Conservation (phyloP, 2,888 invertebrate species). For the Pandemis cinnamomeana region DNA sequence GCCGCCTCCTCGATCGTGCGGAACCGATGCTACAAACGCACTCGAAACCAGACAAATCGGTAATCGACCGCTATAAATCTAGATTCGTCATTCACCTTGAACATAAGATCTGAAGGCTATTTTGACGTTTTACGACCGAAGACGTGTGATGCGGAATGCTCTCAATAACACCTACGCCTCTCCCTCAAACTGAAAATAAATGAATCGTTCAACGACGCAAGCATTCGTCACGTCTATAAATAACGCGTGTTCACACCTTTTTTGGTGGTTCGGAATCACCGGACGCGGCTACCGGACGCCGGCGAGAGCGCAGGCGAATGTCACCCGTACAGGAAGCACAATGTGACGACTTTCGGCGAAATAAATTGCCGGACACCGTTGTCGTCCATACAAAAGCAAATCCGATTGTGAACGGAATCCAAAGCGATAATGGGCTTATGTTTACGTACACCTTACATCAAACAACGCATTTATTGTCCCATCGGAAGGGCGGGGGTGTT, state of each 20-base stretch:
- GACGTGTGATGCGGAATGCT: conserved; percentile 52
- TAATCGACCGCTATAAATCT: conserved; percentile 39
- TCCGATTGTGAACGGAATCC: conserved; percentile 62
- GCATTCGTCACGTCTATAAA: conserved; percentile 80
- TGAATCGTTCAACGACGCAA: conserved; percentile 64
- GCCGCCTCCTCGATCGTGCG: conserved; percentile 70
- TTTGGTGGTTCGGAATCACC: conserved; percentile 81
- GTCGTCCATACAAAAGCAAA: conserved; percentile 70
- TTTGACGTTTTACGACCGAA: conserved; percentile 23
- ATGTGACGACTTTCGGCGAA: conserved; percentile 55
- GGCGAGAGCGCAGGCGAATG: conserved; percentile 68
- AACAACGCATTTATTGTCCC: conserved; percentile 61
- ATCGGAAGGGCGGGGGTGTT: conserved; percentile 48
- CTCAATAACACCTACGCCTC: conserved; percentile 64
- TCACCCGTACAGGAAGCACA: conserved; percentile 57
- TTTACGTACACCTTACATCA: conserved; percentile 57
- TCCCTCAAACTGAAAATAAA: conserved; percentile 74
- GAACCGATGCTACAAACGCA: conserved; percentile 62
- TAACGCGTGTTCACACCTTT: conserved; percentile 81
- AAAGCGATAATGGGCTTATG: conserved; percentile 56
- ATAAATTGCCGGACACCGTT: conserved; percentile 73
- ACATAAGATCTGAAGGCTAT: conserved; percentile 34
- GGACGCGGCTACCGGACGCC: conserved; percentile 81
- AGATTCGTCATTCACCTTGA: conserved; percentile 46
- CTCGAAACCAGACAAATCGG: conserved; percentile 49